Conservation (phyloP, 2,113 vertebrate genomes). For the Sphaerodactylus townsendi region DNA sequence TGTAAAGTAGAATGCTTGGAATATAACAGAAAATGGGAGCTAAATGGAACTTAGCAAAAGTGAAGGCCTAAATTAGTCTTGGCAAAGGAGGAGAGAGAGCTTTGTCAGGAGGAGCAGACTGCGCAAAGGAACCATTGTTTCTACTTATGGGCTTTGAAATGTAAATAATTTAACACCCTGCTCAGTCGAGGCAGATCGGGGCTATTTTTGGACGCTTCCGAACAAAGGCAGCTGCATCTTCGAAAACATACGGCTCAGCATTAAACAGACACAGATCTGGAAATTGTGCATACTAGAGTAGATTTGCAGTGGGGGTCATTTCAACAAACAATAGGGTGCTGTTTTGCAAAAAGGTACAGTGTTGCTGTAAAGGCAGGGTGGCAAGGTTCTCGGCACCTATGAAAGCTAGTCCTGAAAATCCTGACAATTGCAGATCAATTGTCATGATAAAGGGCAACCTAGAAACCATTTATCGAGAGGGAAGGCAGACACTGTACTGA, state of each 20-base stretch:
- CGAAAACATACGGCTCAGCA: conserved; percentile 60
- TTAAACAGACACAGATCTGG: conserved; percentile 38
- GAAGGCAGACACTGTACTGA: no score
- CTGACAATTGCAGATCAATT: no score
- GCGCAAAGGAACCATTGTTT: conserved; percentile 68
- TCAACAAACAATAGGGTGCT: conserved; percentile 15
- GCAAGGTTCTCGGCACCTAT: no score
- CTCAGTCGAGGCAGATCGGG: conserved; percentile 58
- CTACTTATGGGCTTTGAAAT: conserved; percentile 69
- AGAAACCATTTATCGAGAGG: no score
- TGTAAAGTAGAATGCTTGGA: conserved; percentile 46
- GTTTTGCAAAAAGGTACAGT: conserved; percentile 3
- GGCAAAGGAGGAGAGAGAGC: conserved; percentile 53
- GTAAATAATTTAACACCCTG: conserved; percentile 73
- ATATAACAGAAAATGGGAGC: conserved; percentile 51
- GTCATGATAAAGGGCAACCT: no score
- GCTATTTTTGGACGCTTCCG: conserved; percentile 67
- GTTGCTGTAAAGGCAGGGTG: not conserved
- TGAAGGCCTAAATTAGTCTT: conserved; percentile 66
- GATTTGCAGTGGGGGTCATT: conserved; percentile 41
- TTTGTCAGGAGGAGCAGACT: conserved; percentile 63
- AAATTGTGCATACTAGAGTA: conserved; percentile 31
- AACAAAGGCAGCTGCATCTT: conserved; percentile 72
- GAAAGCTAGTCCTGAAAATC: no score
- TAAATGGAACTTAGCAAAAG: conserved; percentile 50